A percentile compares a stretch with the other conserved stretches of the same genome.
Conservation (phyloP, 2,797 vertebrate genomes). For the Lagorchestes hirsutus region DNA sequence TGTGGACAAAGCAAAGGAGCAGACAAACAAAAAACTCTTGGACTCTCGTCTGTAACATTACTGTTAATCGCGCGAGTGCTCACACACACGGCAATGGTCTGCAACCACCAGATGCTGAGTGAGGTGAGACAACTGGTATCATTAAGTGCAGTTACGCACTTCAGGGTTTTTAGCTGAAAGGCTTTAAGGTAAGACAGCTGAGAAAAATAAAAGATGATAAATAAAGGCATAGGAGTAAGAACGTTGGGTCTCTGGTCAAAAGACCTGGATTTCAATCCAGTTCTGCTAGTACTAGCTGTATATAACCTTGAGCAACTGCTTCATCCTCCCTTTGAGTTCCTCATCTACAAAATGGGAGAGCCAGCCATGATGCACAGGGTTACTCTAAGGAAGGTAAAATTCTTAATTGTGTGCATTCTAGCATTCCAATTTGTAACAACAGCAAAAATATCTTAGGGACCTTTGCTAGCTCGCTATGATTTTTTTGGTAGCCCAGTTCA, state of each 20-base stretch:
- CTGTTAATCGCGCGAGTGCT: neutral
- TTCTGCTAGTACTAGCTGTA: neutral
- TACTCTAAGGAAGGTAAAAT: neutral
- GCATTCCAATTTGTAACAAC: neutral
- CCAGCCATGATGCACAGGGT: neutral
- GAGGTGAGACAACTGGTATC: neutral
- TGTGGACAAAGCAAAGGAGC: neutral
- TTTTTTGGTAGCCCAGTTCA: neutral
- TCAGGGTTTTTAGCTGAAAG: neutral
- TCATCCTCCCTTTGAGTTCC: neutral
- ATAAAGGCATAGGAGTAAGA: neutral
- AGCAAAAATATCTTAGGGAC: neutral
- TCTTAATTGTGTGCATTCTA: neutral
- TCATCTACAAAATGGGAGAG: neutral
- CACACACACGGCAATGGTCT: neutral
- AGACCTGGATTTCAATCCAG: neutral
- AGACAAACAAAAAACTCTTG: neutral
- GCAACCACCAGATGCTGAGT: neutral
- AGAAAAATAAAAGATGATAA: neutral
- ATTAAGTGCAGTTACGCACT: neutral
- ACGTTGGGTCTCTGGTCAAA: neutral
- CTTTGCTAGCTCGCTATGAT: neutral
- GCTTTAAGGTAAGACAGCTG: neutral
- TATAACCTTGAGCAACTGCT: neutral
- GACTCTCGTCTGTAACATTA: neutral